Evolutionary conservation across 2,797 vertebrate genomes (phyloP), one percentile per base, ranked within the genome.

Genomic region (Neosalanx taihuensis): DNA sequence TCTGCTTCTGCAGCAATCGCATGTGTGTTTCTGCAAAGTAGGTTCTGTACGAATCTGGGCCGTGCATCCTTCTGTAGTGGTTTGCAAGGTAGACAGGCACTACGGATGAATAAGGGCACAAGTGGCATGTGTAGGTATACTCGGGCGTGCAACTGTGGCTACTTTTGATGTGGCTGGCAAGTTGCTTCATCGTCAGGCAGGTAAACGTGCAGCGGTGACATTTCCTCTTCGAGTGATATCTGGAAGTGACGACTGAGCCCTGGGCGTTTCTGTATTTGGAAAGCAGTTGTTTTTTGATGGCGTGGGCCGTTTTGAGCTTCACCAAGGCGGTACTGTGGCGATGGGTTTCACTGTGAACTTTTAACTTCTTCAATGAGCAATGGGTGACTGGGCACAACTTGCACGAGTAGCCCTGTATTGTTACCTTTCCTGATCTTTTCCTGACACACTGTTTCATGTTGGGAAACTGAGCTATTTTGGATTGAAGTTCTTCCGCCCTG

Each of bases 31-130:
- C 89, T 61, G 89, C 73, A 74, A 90, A 96, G 75, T 95, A 91
- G 13, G 93, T 94, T 35, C 93, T 89, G 81, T 92, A 95, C 0
- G 94, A 93, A 0, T 92, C 89, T n/a, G 93, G 93, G 79, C 96
- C 95, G 30, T 97, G 96, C 23, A 89, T 92, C 75, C 90, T 93
- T 72, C 88, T 84, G 77, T 96, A 96, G 86, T 98, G 96, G 49
- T 83, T 90, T 0, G 90, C 94, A 10, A 97, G 92, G 57, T 87
- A 92, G 64, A 89, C 93, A 70, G 92, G 93, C 71, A 86, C 89
- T 57, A 87, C 90, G 80, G 93, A 95, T 31, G 90, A 89, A 57
- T 88, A 91, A 0, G 92, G 84, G 81, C 96, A 98, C 61, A 96
- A 67, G 29, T 84, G 87, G 58, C 96, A 97, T 69, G 90, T 93